Conservation (phyloP, 1,140 invertebrate genomes). For the Eriosoma lanigerum region DNA sequence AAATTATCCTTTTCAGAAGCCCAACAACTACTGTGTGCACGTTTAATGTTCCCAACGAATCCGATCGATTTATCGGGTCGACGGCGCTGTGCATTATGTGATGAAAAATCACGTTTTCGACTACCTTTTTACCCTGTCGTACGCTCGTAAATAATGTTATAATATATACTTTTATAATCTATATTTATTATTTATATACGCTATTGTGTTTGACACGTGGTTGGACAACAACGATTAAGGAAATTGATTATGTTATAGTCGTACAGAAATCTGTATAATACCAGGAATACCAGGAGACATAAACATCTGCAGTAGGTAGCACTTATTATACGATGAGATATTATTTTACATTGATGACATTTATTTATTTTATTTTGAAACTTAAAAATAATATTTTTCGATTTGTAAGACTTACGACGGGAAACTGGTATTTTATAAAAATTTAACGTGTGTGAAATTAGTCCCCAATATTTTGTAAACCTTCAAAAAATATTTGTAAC, state of each 20-base stretch:
- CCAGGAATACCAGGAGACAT: background rate
- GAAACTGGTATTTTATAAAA: no score
- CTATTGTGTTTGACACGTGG: constrained; percentile 15
- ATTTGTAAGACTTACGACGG: no score
- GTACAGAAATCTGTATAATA: background rate
- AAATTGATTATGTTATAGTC: background rate
- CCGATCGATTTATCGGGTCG: constrained; percentile 27
- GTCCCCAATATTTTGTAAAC: no score
- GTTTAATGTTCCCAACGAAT: constrained; percentile 36
- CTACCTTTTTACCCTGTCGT: background rate
- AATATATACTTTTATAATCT: background rate
- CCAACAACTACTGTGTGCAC: background rate
- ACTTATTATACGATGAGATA: no score
- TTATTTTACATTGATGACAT: no score
- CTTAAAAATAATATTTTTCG: no score
- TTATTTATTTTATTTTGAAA: no score
- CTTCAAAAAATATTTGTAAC: no score
- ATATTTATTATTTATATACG: background rate
- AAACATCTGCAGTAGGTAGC: no score
- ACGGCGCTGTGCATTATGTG: background rate
- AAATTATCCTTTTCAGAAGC: constrained; percentile 18
- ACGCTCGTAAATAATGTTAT: background rate
- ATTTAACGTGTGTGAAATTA: no score
- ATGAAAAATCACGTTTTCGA: constrained; percentile 33
- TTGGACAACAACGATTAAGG: background rate